phyloP scores from a whole-genome alignment of 1,140 invertebrate genomes.

The Drosophila triauraria region DNA sequence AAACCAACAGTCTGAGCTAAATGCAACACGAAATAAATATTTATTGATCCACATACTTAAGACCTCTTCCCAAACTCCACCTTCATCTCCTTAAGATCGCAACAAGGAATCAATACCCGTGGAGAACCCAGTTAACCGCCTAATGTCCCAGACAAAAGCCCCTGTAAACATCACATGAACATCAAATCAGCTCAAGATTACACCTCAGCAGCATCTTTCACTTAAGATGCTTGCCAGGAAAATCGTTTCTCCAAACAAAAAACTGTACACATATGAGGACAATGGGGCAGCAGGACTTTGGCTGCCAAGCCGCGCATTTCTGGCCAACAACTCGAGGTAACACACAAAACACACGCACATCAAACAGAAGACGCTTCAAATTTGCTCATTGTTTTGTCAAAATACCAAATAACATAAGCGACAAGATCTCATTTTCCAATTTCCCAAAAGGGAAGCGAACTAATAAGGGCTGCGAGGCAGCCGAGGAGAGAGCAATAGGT shows the following conservation, averaged over 20 bases:
- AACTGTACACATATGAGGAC: constrained; percentile 49
- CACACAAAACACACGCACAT: constrained; percentile 54
- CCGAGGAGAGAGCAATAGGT: constrained; percentile 37
- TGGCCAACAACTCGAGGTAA: constrained; percentile 55
- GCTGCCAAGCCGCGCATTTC: constrained; percentile 48
- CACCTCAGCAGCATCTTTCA: constrained; percentile 29
- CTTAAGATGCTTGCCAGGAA: constrained; percentile 14
- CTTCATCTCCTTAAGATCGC: constrained; percentile 3
- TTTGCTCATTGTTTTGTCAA: constrained; percentile 63
- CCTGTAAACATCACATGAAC: constrained; percentile 44
- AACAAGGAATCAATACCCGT: constrained; percentile 17
- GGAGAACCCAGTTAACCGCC: constrained; percentile 33
- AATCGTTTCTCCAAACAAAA: constrained; percentile 41
- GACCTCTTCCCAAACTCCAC: background rate
- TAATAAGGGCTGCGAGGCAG: constrained; percentile 27
- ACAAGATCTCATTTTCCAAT: constrained; percentile 80
- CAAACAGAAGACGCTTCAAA: constrained; percentile 46
- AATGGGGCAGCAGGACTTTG: constrained; percentile 26
- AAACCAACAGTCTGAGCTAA: background rate
- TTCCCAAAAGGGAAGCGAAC: constrained; percentile 52
- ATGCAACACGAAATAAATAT: constrained; percentile 15
- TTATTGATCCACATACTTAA: constrained; percentile 27
- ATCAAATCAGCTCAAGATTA: constrained; percentile 52
- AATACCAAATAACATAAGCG: constrained; percentile 75
- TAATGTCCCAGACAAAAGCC: constrained; percentile 42